Base-by-base conservation (phyloP, 2,113 vertebrate species). In the Acrocephalus arundinaceus region DNA sequence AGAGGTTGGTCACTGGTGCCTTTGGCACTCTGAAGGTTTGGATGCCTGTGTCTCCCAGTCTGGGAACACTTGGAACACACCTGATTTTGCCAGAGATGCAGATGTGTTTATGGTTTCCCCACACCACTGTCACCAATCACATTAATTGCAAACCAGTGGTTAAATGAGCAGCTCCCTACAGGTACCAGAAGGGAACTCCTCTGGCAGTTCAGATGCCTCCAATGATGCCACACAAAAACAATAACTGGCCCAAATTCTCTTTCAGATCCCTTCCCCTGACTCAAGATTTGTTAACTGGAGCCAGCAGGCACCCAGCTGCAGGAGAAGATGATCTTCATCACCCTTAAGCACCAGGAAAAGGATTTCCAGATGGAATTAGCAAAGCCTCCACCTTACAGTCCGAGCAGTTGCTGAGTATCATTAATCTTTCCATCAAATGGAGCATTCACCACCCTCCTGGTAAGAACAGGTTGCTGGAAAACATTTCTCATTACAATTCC, bases 361-460 rank as follows among this genome's bases (percentile, higher is more conserved):
- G 87, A 89, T 82, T 95, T 79, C 84, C 93, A 94, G 41, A 13
- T 70, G n/a, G 73, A 76, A 85, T 84, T 58, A 89, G 87, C 52
- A 67, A 61, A 91, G 86, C 74, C 62, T 95, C 70, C 74, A 1
- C 84, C 62, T 43, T 75, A 4, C 57, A 46, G 45, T 27, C 55
- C 0, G 1, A 87, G 85, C 62, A 46, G 87, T 61, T 39, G 3
- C 63, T 13, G 45, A 86, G 33, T 35, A 7, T 85, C 77, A 49
- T 87, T 92, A 85, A 93, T 82, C 81, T 85, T 51, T 30, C 65
- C 39, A 62, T 83, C 85, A 94, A 93, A 81, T 5, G 48, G 78
- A 86, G 82, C 25, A 1, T 84, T 90, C 73, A 15, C 54, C 73
- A 45, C 58, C 48, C 61, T 75, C 68, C 66, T 37, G 21, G 85